Conservation (phyloP, 2,113 vertebrate genomes). For the Maccullochella peelii region DNA sequence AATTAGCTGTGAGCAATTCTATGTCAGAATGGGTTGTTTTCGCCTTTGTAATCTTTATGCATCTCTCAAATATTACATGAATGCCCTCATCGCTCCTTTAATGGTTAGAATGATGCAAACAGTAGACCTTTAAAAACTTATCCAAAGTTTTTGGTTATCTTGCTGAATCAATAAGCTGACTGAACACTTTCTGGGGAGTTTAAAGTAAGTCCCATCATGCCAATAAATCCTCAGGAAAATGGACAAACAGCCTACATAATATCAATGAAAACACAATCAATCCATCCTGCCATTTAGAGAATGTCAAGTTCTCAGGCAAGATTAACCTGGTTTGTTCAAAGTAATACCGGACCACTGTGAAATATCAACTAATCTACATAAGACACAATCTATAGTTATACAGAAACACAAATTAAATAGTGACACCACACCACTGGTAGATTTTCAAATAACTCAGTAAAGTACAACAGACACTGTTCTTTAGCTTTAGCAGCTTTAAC, state of each 20-base stretch:
- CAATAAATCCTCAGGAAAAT: constrained; percentile 1
- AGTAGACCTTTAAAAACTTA: neutral
- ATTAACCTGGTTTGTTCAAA: constrained; percentile 2
- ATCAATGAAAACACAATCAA: constrained; percentile 19
- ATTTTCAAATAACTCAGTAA: no score
- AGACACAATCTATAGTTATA: neutral
- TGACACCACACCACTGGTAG: no score
- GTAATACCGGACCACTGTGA: neutral
- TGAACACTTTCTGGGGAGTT: neutral
- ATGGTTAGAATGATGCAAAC: neutral
- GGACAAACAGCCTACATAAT: neutral
- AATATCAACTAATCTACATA: constrained; percentile 3
- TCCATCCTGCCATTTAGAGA: constrained; percentile 36
- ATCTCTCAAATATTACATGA: neutral
- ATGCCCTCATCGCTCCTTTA: neutral
- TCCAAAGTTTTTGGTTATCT: neutral
- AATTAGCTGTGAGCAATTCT: neutral
- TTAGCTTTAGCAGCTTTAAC: neutral
- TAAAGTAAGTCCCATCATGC: neutral
- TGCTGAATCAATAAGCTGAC: constrained; percentile 20
- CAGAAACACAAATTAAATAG: neutral
- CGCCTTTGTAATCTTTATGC: neutral
- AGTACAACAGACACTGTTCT: no score
- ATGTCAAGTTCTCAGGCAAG: constrained; percentile 18
- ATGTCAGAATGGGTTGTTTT: neutral